Conservation (phyloP, 2,888 invertebrate genomes). For the Hirudinaria manillensis region DNA sequence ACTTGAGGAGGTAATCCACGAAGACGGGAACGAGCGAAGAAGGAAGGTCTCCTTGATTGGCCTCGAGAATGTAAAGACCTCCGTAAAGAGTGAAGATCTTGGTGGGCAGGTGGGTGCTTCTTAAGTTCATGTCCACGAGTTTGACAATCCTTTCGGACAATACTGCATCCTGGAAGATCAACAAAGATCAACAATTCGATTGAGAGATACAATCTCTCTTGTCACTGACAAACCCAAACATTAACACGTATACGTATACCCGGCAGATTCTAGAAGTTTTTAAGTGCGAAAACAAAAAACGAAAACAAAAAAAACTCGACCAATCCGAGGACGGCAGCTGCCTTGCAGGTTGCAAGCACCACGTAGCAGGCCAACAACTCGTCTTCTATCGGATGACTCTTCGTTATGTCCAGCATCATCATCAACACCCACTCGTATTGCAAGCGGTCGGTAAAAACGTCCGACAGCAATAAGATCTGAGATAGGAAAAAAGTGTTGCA, state of each 20-base stretch:
- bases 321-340: conserved; percentile 64
- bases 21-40: conserved; percentile 49
- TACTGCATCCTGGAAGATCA: conserved; percentile 53
- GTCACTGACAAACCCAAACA: background rate
- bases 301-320: conserved; percentile 43
- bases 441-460: conserved; percentile 64
- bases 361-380: conserved; percentile 70
- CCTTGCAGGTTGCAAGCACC: conserved; percentile 65
- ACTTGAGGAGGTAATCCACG: conserved; percentile 53
- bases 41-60: conserved; percentile 48
- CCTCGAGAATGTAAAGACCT: conserved; percentile 64
- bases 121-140: conserved; percentile 61
- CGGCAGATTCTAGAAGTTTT: background rate
- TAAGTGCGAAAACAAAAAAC: too few relatives aligned
- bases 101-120: conserved; percentile 63
- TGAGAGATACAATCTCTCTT: background rate
- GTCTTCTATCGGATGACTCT: conserved; percentile 68
- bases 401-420: conserved; percentile 63
- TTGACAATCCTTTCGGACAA: conserved; percentile 62
- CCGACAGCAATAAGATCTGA: conserved; percentile 59
- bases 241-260: background rate
- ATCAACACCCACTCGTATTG: conserved; percentile 77
- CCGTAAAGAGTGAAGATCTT: conserved; percentile 65
- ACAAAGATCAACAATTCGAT: background rate
- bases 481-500: too few relatives aligned